phyloP scores from a whole-genome alignment of 2,797 vertebrate species.

The Tauraco hartlaubi region DNA sequence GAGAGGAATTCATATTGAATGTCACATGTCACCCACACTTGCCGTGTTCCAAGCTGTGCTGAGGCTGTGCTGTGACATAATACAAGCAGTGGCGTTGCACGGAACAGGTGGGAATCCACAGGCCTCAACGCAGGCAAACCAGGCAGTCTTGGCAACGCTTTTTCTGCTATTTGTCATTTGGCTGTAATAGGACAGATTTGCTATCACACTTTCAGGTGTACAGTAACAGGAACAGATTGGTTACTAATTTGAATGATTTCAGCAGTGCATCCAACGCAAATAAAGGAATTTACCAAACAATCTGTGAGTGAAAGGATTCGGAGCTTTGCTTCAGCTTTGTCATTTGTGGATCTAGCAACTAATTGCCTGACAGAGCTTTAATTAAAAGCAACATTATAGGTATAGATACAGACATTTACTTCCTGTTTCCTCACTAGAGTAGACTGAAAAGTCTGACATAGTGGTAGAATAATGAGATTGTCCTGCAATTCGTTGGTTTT shows the following conservation, averaged over 20 bases:
- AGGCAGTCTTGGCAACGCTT: not conserved
- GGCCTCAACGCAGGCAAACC: not conserved
- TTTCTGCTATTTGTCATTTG: conserved; percentile 21
- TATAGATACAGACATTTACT: not conserved
- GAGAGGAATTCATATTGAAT: not conserved
- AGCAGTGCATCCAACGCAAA: not conserved
- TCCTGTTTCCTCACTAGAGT: not conserved
- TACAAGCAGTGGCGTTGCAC: not conserved
- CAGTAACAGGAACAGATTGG: not conserved
- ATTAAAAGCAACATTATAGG: not conserved
- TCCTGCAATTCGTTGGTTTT: not conserved
- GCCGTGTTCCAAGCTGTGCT: conserved; percentile 20
- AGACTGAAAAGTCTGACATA: not conserved
- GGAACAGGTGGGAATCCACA: conserved; percentile 46
- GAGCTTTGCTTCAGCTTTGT: not conserved
- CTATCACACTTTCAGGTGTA: not conserved
- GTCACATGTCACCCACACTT: conserved; percentile 16
- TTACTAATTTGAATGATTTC: not conserved
- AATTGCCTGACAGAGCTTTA: not conserved
- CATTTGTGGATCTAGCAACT: not conserved
- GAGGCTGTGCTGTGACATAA: not conserved
- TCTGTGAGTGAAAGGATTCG: not conserved
- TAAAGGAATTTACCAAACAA: conserved; percentile 4
- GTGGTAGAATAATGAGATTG: not conserved
- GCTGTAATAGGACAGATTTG: conserved; percentile 19